Base-by-base conservation (phyloP, 2,888 invertebrate genomes). In the Hedya salicella region DNA sequence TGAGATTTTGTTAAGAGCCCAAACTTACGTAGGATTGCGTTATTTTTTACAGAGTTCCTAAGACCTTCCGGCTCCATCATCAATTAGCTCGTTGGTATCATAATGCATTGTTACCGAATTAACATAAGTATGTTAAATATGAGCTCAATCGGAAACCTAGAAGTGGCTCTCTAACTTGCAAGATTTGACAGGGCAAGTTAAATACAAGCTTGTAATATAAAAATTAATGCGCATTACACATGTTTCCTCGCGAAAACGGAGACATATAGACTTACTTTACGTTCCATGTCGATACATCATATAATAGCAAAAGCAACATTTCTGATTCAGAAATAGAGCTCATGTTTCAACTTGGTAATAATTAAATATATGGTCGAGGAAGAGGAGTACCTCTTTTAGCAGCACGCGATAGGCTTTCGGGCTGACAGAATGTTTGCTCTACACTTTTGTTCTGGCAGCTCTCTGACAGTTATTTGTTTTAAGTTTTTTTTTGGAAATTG, bases 351-450 rank as follows among this genome's bases (percentile, higher is more conserved):
- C n/a, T 4, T 1, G 3, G 2, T 8, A 2, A 6, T 11, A 8
- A 39, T 13, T 8, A 17, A 8, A 9, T 14, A 19, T 36, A 42
- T 30, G 42, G 13, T 25, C 13, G 25, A 16, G 14, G 6, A 11
- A 25, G 14, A 46, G 25, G 4, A 11, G 14, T 14, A 14, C 25
- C 25, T 36, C 14, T 59, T 59, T 25, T 16, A 48, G 32, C 42
- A 44, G n/a, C 67, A 69, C 67, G 69, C 69, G 68, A 69, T 25
- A 30, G 52, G 16, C 46, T 54, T 63, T 48, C 40, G 30, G 36
- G 42, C 36, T 5, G 62, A 40, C 54, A 61, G 5, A 40, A 14
- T 68, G 63, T 68, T 68, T 64, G 59, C 63, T 19, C 42, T 42
- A 64, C 54, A 63, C 53, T 64, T 63, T 49, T 21, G 30, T 40